Evolutionary conservation across 1,140 invertebrate species (phyloP).

Genomic region (Eriocheir sinensis): DNA sequence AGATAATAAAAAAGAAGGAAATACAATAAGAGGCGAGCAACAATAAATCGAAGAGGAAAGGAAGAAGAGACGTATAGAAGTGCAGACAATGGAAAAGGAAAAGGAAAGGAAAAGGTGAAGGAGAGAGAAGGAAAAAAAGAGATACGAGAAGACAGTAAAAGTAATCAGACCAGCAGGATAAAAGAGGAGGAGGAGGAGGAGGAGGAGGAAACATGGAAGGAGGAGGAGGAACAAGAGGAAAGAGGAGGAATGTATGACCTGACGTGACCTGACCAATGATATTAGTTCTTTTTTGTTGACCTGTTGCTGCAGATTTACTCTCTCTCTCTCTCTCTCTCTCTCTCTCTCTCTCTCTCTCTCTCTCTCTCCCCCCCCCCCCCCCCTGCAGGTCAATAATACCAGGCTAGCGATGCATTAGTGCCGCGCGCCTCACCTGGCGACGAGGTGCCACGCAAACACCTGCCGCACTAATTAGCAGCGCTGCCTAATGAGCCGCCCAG

Average conservation of each 20-base stretch:
- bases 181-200: not conserved
- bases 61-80: too few species aligned
- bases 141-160: not conserved
- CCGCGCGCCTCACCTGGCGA: too few species aligned
- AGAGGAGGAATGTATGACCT: too few species aligned
- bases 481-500: too few species aligned
- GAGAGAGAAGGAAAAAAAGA: not conserved
- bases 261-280: too few species aligned
- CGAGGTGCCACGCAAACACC: too few species aligned
- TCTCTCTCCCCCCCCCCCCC: not conserved
- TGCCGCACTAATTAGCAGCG: too few species aligned
- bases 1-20: not conserved
- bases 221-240: not conserved
- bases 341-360: not conserved
- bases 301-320: not conserved
- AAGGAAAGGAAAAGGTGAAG: not conserved
- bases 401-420: too few species aligned
- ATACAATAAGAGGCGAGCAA: not conserved
- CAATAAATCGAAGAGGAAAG: too few species aligned
- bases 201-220: too few species aligned
- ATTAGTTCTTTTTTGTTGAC: too few species aligned
- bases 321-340: not conserved
- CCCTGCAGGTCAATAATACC: not conserved
- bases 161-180: not conserved
- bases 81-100: not conserved